Evolutionary conservation across 1,140 invertebrate species (phyloP), one percentile per base, ranked within the genome.

Genomic region (Psix sp.): DNA sequence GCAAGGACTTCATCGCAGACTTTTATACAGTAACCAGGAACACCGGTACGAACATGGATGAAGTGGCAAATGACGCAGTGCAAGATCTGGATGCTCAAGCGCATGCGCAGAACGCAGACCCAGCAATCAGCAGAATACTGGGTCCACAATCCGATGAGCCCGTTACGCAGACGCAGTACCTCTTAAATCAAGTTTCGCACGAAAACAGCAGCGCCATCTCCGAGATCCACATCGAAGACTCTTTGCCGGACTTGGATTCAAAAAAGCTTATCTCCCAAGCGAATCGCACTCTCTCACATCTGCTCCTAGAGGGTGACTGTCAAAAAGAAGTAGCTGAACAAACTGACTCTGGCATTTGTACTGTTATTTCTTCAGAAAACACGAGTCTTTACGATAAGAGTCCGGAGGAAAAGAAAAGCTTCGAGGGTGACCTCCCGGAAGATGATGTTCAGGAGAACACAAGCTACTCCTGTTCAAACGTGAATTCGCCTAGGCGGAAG

Each of bases 311-410:
- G 0, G 79, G 80, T 10, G 80, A 88, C 16, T 84, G 79, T 45
- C 81, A 82, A 17, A 85, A 85, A 42, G 82, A 85, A 18, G 87
- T 88, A n/a, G 89, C 86, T 17, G 89, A 90, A 21, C 91, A 91
- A 1, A 89, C 86, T 0, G 92, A 93, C 79, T 92, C 91, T 0
- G 91, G 92, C 0, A 91, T 93, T 31, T 92, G 91, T 67, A 93
- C 91, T 0, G 85, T 87, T 0, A 83, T 87, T 45, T 87, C 86
- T 0, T 87, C 85, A 0, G 92, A 92, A 79, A 93, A 92, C 49
- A 92, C 91, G 3, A 92, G 91, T 76, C 80, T 93, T 0, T 87
- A 87, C 26, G 86, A 87, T 24, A 87, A 87, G 18, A 87, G 85
- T 62, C 86, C 86, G 0, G 86, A 87, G 18, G 86, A 87, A 31